Evolutionary conservation across 2,113 vertebrate species (phyloP).

Genomic region (Menidia beryllina): DNA sequence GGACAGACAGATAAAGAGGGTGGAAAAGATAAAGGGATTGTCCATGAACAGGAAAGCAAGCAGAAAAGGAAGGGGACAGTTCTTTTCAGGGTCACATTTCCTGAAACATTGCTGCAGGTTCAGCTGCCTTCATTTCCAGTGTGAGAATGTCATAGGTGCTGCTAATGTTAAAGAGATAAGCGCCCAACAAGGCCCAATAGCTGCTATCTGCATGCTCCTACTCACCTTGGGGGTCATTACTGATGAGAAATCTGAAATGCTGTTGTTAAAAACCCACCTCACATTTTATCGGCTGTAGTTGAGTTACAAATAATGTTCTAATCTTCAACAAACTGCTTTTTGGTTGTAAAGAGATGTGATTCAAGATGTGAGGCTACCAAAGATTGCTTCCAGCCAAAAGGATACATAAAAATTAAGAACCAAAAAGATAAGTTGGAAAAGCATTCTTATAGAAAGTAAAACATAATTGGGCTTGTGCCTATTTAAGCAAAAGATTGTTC

Average conservation of each 20-base stretch:
- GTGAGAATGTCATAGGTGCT: constrained; percentile 1
- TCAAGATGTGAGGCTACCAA: too few relatives aligned
- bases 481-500: too few relatives aligned
- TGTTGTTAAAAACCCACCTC: too few relatives aligned
- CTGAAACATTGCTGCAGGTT: constrained; percentile 63
- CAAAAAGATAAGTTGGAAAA: too few relatives aligned
- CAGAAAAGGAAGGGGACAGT: constrained; percentile 62
- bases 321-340: too few relatives aligned
- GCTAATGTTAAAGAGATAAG: background rate
- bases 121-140: constrained; percentile 71
- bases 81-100: constrained; percentile 62
- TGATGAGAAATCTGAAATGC: background rate
- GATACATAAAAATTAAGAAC: too few relatives aligned
- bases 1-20: constrained; percentile 14
- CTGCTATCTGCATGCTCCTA: background rate
- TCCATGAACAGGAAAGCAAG: constrained; percentile 63
- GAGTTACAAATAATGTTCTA: too few relatives aligned
- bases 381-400: too few relatives aligned
- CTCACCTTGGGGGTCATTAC: background rate
- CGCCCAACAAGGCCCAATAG: background rate
- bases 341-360: too few relatives aligned
- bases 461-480: too few relatives aligned
- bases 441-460: too few relatives aligned
- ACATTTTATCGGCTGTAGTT: too few relatives aligned
- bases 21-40: constrained; percentile 24